Percentiles rank a stretch among this genome's conserved stretches.
phyloP scores from a whole-genome alignment of 1,140 invertebrate genomes.

The Pantala flavescens region DNA sequence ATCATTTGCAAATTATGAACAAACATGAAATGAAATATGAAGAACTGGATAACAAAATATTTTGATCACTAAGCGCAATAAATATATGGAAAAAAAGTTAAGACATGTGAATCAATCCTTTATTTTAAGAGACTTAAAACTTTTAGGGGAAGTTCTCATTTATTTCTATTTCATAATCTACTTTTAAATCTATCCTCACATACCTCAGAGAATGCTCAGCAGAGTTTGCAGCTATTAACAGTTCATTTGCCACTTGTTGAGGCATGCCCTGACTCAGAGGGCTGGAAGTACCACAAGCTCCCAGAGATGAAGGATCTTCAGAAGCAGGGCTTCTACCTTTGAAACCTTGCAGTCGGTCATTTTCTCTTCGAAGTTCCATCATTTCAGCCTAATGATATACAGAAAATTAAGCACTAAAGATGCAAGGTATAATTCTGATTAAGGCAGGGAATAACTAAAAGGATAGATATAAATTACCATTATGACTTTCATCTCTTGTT shows the following conservation, averaged over 20 bases:
- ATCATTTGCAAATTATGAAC: no score
- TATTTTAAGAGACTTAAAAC: no score
- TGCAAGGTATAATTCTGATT: not conserved
- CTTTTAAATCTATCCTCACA: not conserved
- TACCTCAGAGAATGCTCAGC: conserved; percentile 55
- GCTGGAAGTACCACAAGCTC: not conserved
- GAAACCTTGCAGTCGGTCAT: conserved; percentile 30
- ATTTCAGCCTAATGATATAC: conserved; percentile 33
- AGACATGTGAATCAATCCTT: no score
- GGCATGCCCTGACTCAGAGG: conserved; percentile 11
- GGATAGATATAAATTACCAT: conserved; percentile 34
- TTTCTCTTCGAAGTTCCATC: conserved; percentile 36
- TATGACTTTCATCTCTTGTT: conserved; percentile 46
- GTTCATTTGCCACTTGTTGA: conserved; percentile 40
- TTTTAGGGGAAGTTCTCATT: no score
- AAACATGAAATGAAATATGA: no score
- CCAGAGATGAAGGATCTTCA: not conserved
- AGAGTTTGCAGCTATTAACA: conserved; percentile 47
- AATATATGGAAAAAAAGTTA: no score
- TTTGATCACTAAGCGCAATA: no score
- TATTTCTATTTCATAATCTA: no score
- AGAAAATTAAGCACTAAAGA: not conserved
- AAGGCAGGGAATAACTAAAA: not conserved
- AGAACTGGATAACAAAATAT: no score
- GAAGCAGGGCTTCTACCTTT: not conserved